Evolutionary conservation across 2,797 vertebrate species (phyloP), one percentile per base, ranked within the genome.

Genomic region (Neosalanx taihuensis): DNA sequence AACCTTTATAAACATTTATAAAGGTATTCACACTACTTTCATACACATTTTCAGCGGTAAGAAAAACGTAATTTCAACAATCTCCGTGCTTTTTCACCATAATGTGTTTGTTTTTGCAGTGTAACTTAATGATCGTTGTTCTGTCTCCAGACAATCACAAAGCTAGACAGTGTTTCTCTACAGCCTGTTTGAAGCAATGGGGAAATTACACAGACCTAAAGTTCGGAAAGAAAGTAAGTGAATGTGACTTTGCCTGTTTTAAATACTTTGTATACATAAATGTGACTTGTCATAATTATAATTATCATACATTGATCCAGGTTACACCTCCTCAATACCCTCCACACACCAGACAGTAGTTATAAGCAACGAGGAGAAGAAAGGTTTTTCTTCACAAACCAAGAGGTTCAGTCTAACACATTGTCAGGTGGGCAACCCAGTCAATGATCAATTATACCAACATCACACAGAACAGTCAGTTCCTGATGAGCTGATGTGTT

Each of bases 371-470:
- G 63, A 81, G 13, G 89, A 82, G 56, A 90, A 76, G 59, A 93
- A 83, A 17, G 91, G 87, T 2, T 94, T 95, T 83, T 90, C 79
- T 30, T 92, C 86, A 53, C 91, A 92, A 10, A 51, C 91, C 20
- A 92, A 88, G 77, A 88, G 89, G 77, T 95, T 95, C 82, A 72
- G 84, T 29, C 64, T 72, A 68, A 79, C 76, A 23, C 13, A 71
- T 12, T 78, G 72, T 26, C 71, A 77, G 91, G 93, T 90, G 87
- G 87, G 81, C 3, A 0, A 3, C 46, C 41, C 26, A 72, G 7
- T 1, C 66, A 30, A 20, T 7, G 31, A 23, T 7, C 35, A 67
- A 72, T 17, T 10, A 10, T 1, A 23, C 41, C 3, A 46, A 13
- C 41, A 12, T 12, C 7, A 41, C 37, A 13, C 41, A 46, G 41